A percentile compares a stretch with the other conserved stretches of the same genome.
These are phyloP conservation scores for Amazona finschi DNA, from an alignment of 2,797 vertebrate species.

Conservation along the genomic window DNA sequence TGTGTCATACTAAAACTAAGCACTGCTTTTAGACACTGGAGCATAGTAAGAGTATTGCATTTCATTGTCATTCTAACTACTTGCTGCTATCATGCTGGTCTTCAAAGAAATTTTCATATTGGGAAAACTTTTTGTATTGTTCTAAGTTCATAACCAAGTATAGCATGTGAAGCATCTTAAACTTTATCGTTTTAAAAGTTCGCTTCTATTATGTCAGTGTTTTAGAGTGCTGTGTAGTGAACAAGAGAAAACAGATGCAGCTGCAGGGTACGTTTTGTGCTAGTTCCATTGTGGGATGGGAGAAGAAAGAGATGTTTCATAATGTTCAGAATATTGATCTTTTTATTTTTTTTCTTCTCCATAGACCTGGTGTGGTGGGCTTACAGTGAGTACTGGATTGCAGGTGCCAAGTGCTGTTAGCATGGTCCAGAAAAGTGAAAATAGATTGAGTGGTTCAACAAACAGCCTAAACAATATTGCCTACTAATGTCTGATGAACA, in stretches of 20 bases:
- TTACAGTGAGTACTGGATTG: slow-evolving; percentile 85
- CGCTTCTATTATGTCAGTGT: background rate
- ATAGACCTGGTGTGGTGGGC: slow-evolving; percentile 92
- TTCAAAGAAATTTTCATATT: background rate
- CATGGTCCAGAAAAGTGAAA: slow-evolving; percentile 84
- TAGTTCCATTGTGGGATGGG: background rate
- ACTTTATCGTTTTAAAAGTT: background rate
- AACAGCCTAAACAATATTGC: slow-evolving; percentile 79
- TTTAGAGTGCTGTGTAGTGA: background rate
- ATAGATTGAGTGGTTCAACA: slow-evolving; percentile 78
- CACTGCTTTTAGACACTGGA: background rate
- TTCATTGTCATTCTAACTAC: background rate
- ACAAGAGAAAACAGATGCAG: background rate
- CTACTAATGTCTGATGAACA: slow-evolving; percentile 58
- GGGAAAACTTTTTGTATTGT: background rate
- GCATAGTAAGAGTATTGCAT: background rate
- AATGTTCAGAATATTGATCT: background rate
- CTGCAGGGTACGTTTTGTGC: background rate
- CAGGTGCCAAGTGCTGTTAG: slow-evolving; percentile 90
- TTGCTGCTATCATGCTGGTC: background rate
- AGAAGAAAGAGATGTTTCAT: background rate
- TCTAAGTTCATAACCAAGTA: background rate
- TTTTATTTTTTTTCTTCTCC: background rate
- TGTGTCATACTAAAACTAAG: background rate
- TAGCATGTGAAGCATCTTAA: background rate